Evolutionary conservation across 2,888 invertebrate species (phyloP).

Genomic region (Masnerella sp.): DNA sequence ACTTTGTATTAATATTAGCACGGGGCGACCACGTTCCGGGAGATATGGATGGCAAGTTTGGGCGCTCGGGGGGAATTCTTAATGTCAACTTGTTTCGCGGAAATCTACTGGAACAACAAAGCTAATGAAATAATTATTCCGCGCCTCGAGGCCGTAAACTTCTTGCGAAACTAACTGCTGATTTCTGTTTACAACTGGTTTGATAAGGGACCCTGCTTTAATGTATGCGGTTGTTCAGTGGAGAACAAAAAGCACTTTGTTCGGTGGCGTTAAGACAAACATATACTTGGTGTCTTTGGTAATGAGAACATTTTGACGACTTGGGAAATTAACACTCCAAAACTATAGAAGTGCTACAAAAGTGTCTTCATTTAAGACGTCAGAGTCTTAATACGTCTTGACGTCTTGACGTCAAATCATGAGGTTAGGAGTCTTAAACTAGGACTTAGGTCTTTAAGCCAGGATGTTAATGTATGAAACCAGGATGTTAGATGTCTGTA

Average conservation of each 20-base stretch:
- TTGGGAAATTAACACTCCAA: too few relatives aligned
- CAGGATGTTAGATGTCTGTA: too few relatives aligned
- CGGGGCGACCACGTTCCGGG: conserved; percentile 2
- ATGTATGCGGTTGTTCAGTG: conserved; percentile 23
- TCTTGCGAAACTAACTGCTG: conserved; percentile 34
- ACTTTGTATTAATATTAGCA: conserved; percentile 45
- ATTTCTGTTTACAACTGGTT: conserved; percentile 32
- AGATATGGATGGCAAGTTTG: conserved; percentile 31
- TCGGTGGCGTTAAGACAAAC: neutral
- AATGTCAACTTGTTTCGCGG: conserved; percentile 47
- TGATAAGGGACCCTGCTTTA: conserved; percentile 28
- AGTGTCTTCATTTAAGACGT: too few relatives aligned
- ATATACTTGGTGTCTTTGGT: too few relatives aligned
- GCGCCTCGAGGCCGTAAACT: conserved; percentile 34
- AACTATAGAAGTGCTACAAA: too few relatives aligned
- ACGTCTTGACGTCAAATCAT: too few relatives aligned
- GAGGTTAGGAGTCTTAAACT: too few relatives aligned
- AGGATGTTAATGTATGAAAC: too few relatives aligned
- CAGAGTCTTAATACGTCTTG: too few relatives aligned
- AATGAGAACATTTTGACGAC: too few relatives aligned
- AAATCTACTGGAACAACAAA: conserved; percentile 49
- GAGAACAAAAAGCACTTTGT: conserved; percentile 1
- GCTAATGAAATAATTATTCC: conserved; percentile 55
- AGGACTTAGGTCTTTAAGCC: too few relatives aligned
- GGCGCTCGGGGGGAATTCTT: conserved; percentile 38